Evolutionary conservation across 2,888 invertebrate species (phyloP), one percentile per base, ranked within the genome.

Genomic region (Patella ulyssiponensis): DNA sequence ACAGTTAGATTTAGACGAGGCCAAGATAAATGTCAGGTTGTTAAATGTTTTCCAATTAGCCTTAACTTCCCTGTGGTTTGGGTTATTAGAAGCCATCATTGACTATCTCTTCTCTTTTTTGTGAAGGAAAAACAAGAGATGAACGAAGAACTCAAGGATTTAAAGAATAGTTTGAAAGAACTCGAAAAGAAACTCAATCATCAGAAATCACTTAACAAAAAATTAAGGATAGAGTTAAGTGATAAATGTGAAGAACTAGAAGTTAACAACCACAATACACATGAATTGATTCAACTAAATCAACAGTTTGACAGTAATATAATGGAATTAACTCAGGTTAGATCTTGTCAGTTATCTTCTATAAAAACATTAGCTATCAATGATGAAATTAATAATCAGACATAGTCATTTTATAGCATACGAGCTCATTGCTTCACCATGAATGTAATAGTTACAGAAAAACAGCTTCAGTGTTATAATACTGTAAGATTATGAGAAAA

Each of bases 181-280:
- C 52, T 23, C n/a, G 74, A 74, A 15, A 78, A 80, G 64, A 27
- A 27, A 27, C 58, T 82, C 53, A 58, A 64, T 14, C 27, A 27
- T n/a, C 76, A 77, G 20, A 14, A 75, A 17, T n/a, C 71, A 3
- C 15, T 56, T 17, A 79, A 69, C 52, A 69, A 76, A 33, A 27
- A 72, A 27, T 53, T 79, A 51, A 27, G n/a, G 15, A 75, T 64
- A 4, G 71, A 74, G 23, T 76, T 81, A 14, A 69, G 80, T 15
- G 79, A 83, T 11, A 82, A 82, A 70, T 71, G 76, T 69, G n/a
- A 76, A 17, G 78, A 79, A 17, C 76, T 88, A 17, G 74, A 76
- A 58, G 79, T 74, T 44, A 79, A 86, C 69, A 80, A 82, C 23
- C 81, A 81, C 52, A 87, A 88, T 77, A 84, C 85, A n/a, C 82